phyloP scores from a whole-genome alignment of 2,888 invertebrate genomes.

The Arrhopalites spinosus region DNA sequence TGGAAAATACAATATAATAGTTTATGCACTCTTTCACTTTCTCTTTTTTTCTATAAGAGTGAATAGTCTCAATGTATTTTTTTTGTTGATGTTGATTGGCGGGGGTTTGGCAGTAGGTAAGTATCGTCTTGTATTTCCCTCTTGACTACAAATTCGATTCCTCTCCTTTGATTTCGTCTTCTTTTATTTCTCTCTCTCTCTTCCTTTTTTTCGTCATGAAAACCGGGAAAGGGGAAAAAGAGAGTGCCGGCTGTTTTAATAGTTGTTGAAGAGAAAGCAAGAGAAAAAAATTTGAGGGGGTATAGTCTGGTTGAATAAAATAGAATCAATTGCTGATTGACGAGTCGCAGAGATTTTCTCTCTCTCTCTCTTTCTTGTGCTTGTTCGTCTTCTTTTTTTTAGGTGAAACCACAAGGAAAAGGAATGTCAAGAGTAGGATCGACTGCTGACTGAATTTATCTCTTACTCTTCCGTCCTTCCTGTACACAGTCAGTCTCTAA shows the following conservation, averaged over 20 bases:
- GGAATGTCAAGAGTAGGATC: not conserved
- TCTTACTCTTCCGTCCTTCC: not conserved
- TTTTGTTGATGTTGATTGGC: not conserved
- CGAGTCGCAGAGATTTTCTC: not conserved
- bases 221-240: no score
- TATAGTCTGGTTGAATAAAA: not conserved
- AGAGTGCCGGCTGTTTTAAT: no score
- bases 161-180: not conserved
- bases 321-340: slow-evolving; percentile 1
- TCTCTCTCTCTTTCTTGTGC: not conserved
- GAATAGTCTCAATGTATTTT: not conserved
- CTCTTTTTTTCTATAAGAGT: not conserved
- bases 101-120: not conserved
- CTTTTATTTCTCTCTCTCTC: not conserved
- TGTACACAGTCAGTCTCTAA: not conserved
- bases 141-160: slow-evolving; percentile 2
- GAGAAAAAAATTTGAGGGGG: not conserved
- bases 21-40: not conserved
- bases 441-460: slow-evolving; percentile 18
- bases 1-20: not conserved
- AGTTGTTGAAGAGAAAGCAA: no score
- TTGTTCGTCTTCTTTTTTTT: not conserved
- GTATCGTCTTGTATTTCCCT: not conserved
- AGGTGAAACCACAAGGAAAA: not conserved
- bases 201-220: not conserved